Evolutionary conservation across 2,888 invertebrate species (phyloP).

Genomic region (Caenorhabditis auriculariae): DNA sequence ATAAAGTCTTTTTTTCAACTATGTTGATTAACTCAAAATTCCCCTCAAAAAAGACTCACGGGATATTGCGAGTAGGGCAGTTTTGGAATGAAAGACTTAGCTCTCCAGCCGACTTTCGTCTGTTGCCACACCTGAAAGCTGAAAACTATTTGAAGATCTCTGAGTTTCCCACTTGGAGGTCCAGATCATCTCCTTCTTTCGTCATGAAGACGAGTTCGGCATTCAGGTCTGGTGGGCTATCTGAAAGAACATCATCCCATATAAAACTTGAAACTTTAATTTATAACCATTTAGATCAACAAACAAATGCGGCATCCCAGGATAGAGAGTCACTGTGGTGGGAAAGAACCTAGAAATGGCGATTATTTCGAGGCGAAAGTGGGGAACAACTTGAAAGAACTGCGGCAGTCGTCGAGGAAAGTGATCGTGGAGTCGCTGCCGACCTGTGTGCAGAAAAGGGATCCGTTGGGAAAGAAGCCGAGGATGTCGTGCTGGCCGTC

Average conservation of each 20-base stretch:
- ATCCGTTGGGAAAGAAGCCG: slow-evolving; percentile 45
- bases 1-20: not conserved
- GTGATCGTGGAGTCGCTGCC: slow-evolving; percentile 1
- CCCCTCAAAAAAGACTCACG: too few relatives aligned
- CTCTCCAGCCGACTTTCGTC: slow-evolving; percentile 16
- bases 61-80: slow-evolving; percentile 12
- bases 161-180: slow-evolving; percentile 26
- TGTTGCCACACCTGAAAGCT: slow-evolving; percentile 18
- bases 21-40: not conserved
- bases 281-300: slow-evolving; percentile 26
- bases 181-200: slow-evolving; percentile 20
- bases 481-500: slow-evolving; percentile 57
- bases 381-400: slow-evolving; percentile 12
- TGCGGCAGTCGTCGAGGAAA: slow-evolving; percentile 12
- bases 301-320: slow-evolving; percentile 40
- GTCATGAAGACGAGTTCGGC: slow-evolving; percentile 55
- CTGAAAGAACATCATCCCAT: not conserved
- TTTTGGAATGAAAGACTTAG: slow-evolving; percentile 15
- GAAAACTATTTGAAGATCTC: slow-evolving; percentile 13
- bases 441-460: slow-evolving; percentile 26
- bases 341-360: slow-evolving; percentile 4
- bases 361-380: not conserved
- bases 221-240: slow-evolving; percentile 36
- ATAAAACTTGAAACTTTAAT: slow-evolving; percentile 6
- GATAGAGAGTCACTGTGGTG: slow-evolving; percentile 6